Evolutionary conservation across 2,113 vertebrate genomes (phyloP).

Genomic region (Hemichromis elongatus): DNA sequence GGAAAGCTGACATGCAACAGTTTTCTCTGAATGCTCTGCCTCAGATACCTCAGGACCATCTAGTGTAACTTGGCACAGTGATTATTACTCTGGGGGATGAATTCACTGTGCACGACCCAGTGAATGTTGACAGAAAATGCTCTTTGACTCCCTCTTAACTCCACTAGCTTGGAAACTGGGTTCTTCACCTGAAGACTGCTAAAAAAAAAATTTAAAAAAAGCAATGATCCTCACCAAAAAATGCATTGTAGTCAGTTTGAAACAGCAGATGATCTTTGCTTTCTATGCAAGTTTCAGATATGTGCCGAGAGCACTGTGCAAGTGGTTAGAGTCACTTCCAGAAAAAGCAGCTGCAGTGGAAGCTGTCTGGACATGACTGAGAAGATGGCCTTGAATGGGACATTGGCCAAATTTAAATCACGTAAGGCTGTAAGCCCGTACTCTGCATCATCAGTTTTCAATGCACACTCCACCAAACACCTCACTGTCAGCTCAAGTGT

Average conservation of each 20-base stretch:
- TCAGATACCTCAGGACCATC: neutral
- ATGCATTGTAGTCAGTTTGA: neutral
- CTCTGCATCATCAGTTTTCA: neutral
- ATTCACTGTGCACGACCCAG: neutral
- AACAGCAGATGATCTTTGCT: neutral
- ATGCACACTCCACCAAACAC: neutral
- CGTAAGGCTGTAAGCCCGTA: neutral
- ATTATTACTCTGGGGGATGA: neutral
- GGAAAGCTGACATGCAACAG: neutral
- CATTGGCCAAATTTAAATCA: neutral
- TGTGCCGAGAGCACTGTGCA: neutral
- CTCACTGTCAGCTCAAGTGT: neutral
- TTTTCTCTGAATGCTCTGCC: neutral
- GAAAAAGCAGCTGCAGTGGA: neutral
- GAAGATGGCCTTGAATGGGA: neutral
- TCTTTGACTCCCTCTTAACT: neutral
- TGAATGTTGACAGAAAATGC: neutral
- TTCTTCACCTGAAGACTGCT: neutral
- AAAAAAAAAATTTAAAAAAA: neutral
- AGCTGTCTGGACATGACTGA: neutral
- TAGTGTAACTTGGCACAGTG: neutral
- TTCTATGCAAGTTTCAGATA: neutral
- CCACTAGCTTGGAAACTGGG: neutral
- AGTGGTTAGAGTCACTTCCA: neutral
- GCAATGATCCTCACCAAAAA: neutral